phyloP scores from a whole-genome alignment of 2,797 vertebrate genomes.

The Protonibea diacanthus region DNA sequence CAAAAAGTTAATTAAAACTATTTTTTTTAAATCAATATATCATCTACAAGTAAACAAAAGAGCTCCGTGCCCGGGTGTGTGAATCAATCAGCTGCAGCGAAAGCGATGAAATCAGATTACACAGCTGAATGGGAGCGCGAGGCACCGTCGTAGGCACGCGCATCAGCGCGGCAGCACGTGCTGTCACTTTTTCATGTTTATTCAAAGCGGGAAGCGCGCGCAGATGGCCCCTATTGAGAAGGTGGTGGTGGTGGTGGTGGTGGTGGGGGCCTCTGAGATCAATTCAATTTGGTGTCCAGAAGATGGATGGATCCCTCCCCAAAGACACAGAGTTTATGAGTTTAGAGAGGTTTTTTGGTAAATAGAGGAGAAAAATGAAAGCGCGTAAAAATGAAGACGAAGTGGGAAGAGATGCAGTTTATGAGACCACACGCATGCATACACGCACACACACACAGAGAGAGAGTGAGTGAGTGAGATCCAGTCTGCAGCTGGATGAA shows the following conservation, averaged over 20 bases:
- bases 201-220: constrained; percentile 69
- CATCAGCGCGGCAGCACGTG: constrained; percentile 55
- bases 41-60: constrained; percentile 34
- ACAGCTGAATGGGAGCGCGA: constrained; percentile 53
- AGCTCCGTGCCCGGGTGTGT: constrained; percentile 19
- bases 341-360: constrained; percentile 76
- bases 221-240: constrained; percentile 83
- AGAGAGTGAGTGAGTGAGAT: not conserved
- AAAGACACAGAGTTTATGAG: constrained; percentile 82
- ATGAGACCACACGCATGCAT: constrained; percentile 73
- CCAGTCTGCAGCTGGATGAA: constrained; percentile 16
- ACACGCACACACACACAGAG: constrained; percentile 10
- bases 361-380: constrained; percentile 79
- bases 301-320: constrained; percentile 84
- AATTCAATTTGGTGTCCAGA: constrained; percentile 83
- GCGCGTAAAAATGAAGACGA: constrained; percentile 81
- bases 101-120: constrained; percentile 66
- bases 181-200: constrained; percentile 70
- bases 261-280: constrained; percentile 68
- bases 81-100: constrained; percentile 68
- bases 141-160: constrained; percentile 54
- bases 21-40: not conserved
- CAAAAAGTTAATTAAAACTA: constrained; percentile 4
- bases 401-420: constrained; percentile 73
- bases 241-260: no score